A percentile compares a stretch with the other conserved stretches of the same genome.
phyloP scores from a whole-genome alignment of 1,140 invertebrate species.

The Atta texana region DNA sequence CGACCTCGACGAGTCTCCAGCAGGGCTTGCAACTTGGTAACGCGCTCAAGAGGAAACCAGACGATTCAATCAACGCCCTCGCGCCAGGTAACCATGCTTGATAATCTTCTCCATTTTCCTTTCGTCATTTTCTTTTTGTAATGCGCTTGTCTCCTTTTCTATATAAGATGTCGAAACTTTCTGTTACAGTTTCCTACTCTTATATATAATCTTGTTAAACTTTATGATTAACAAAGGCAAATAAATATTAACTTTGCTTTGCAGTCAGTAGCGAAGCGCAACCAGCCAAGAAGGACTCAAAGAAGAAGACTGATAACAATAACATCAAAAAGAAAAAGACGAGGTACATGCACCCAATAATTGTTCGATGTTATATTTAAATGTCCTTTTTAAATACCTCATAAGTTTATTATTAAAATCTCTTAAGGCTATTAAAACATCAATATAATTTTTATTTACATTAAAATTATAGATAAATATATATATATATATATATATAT shows the following conservation, averaged over 20 bases:
- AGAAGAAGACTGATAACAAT: conserved; percentile 95
- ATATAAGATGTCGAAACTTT: background rate
- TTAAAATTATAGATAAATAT: background rate
- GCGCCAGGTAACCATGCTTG: conserved; percentile 78
- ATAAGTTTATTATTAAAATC: conserved; percentile 2
- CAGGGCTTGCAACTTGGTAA: conserved; percentile 82
- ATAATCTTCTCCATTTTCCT: background rate
- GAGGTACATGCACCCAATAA: conserved; percentile 87
- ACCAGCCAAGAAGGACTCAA: conserved; percentile 90
- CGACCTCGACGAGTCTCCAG: conserved; percentile 81
- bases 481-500: background rate
- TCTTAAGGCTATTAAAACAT: background rate
- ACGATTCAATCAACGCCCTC: conserved; percentile 82
- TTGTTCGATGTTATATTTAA: background rate
- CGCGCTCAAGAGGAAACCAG: conserved; percentile 82
- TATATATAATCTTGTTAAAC: background rate
- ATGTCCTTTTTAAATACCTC: background rate
- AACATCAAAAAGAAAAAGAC: conserved; percentile 98
- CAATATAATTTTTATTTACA: background rate
- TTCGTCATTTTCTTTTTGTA: background rate
- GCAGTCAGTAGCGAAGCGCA: conserved; percentile 83
- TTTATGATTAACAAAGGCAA: background rate
- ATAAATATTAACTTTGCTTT: conserved; percentile 67
- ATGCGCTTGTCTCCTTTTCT: background rate
- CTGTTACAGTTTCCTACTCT: background rate